Conservation (phyloP, 2,888 invertebrate species). For the Philaethria dido region DNA sequence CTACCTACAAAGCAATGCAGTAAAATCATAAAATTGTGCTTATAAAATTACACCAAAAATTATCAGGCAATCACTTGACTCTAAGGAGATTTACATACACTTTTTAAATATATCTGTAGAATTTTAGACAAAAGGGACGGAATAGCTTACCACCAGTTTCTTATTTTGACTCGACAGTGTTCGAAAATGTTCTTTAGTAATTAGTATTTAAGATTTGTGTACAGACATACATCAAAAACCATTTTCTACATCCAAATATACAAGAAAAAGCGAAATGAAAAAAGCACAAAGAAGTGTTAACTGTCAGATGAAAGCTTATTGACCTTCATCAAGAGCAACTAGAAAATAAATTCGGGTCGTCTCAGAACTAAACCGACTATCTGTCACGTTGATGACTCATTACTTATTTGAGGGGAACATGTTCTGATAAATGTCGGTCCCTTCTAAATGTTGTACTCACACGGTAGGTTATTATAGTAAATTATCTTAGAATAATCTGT, state of each 20-base stretch:
- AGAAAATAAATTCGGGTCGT: conserved; percentile 13
- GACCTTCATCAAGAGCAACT: neutral
- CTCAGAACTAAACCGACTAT: conserved; percentile 9
- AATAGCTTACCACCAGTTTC: too few species aligned
- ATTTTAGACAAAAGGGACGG: too few species aligned
- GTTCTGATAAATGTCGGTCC: neutral
- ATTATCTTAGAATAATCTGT: neutral
- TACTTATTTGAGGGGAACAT: neutral
- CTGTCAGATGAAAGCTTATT: conserved; percentile 8
- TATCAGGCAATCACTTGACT: too few species aligned
- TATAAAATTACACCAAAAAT: too few species aligned
- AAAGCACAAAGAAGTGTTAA: neutral
- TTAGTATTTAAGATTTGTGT: too few species aligned
- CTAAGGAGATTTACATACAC: too few species aligned
- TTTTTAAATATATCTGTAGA: too few species aligned
- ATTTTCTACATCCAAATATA: neutral
- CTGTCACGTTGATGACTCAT: conserved; percentile 18
- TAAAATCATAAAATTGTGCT: too few species aligned
- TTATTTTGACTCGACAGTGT: too few species aligned
- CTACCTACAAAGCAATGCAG: too few species aligned
- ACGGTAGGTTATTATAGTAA: neutral
- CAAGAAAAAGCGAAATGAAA: neutral
- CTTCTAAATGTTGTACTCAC: neutral
- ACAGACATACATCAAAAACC: too few species aligned
- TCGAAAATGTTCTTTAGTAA: too few species aligned